phyloP scores from a whole-genome alignment of 2,888 invertebrate genomes.

The Eucriotettix oculatus region DNA sequence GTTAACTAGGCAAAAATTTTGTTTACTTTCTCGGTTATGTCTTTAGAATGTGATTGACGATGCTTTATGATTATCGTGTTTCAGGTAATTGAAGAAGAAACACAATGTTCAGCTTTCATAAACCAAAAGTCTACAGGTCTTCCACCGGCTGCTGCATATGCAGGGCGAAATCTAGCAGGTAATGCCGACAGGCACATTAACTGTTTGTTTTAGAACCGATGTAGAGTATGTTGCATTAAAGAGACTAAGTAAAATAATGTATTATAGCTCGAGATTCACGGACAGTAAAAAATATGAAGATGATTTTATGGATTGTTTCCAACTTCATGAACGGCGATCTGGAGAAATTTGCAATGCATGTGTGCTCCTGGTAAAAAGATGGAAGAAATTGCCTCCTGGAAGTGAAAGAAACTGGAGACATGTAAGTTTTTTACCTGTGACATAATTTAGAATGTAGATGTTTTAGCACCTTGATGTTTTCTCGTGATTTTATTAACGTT shows the following conservation, averaged over 20 bases:
- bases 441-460: not conserved
- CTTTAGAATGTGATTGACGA: too few species aligned
- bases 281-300: conserved; percentile 70
- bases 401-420: conserved; percentile 62
- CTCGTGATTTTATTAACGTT: not conserved
- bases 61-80: not conserved
- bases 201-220: too few species aligned
- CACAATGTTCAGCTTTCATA: conserved; percentile 70
- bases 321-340: conserved; percentile 49
- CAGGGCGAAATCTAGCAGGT: conserved; percentile 71
- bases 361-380: conserved; percentile 64
- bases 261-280: conserved; percentile 57
- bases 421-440: conserved; percentile 33
- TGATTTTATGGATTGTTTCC: conserved; percentile 65
- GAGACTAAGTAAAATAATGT: too few species aligned
- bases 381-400: conserved; percentile 56
- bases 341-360: conserved; percentile 81
- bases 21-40: not conserved
- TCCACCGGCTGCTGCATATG: conserved; percentile 74
- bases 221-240: too few species aligned
- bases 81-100: not conserved
- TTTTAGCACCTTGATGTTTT: not conserved
- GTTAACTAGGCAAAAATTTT: not conserved
- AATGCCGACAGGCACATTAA: conserved; percentile 11
- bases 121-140: conserved; percentile 69